Base-by-base conservation (phyloP, 2,797 vertebrate genomes). In the Gymnoscopelus braueri region DNA sequence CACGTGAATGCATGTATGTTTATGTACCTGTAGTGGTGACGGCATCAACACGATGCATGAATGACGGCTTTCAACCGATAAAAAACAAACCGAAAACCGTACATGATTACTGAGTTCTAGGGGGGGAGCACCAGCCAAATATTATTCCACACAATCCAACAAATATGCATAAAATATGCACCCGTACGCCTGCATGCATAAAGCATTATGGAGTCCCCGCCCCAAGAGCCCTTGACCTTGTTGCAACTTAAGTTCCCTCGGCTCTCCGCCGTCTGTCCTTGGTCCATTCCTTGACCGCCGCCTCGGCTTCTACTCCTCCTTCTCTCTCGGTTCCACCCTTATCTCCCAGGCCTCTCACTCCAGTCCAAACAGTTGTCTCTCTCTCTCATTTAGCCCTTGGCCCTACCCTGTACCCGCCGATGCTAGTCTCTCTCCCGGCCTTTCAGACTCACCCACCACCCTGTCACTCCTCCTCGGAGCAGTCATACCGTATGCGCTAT, bases 161-260 rank as follows among this genome's bases (percentile, higher is more conserved):
- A 75, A 77, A 79, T 75, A 77, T 68, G 60, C 71, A 79, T 79
- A 63, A 77, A 79, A 75, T 79, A 79, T 81, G 69, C 65, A 67
- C 24, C 44, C 8, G 75, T 81, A 69, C 65, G 65, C 15, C 44
- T 5, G 55, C 62, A 35, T 77, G 76, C 74, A 77, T 75, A 66
- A 80, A 72, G 54, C 60, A 44, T 44, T 44, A 44, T 44, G 55
- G 9, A 66, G 61, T 5, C 52, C 59, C 71, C 78, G 66, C 57
- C 44, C 44, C 53, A 67, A 74, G 74, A 81, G 67, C 62, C 62
- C 56, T 69, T 73, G 81, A 75, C 79, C 72, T 81, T 63, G 32
- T 61, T 0, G 4, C 67, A 2, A 19, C 19, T 19, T 19, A 19
- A 8, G 11, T 29, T 64, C 77, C 73, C 59, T 5, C 48, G 59